Conservation (phyloP, 2,113 vertebrate genomes). For the Hypocryptadius cinnamomeus region DNA sequence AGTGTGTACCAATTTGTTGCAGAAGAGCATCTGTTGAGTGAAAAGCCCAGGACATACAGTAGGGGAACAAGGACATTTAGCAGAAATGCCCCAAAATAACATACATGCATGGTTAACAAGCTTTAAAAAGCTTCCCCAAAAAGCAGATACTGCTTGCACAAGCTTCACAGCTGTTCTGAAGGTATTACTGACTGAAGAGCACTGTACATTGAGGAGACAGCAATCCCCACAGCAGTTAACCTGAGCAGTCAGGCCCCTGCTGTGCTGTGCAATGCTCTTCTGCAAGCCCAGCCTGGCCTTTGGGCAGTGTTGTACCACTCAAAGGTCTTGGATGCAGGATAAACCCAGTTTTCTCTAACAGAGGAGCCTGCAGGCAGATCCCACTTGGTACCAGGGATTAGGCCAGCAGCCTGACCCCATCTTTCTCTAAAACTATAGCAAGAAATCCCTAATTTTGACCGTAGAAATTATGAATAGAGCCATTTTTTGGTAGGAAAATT, state of each 20-base stretch:
- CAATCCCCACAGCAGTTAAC: background rate
- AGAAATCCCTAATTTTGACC: background rate
- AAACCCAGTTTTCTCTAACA: background rate
- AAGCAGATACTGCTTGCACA: background rate
- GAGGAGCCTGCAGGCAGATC: background rate
- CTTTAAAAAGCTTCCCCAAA: background rate
- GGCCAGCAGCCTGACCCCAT: background rate
- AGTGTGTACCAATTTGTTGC: background rate
- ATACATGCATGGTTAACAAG: background rate
- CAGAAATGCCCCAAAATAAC: background rate
- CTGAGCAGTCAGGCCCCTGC: background rate
- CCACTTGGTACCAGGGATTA: background rate
- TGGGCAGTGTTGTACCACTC: fast-evolving
- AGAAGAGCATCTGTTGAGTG: background rate
- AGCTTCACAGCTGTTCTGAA: background rate
- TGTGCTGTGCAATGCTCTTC: background rate
- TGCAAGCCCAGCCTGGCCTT: background rate
- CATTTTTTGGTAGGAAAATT: background rate
- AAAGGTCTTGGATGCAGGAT: background rate
- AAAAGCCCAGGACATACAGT: background rate
- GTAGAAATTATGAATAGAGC: background rate
- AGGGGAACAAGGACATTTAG: background rate
- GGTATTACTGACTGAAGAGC: background rate
- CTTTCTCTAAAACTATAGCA: background rate
- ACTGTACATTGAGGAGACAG: background rate